Evolutionary conservation across 2,113 vertebrate species (phyloP), one percentile per base, ranked within the genome.

Genomic region (Chionomys nivalis): DNA sequence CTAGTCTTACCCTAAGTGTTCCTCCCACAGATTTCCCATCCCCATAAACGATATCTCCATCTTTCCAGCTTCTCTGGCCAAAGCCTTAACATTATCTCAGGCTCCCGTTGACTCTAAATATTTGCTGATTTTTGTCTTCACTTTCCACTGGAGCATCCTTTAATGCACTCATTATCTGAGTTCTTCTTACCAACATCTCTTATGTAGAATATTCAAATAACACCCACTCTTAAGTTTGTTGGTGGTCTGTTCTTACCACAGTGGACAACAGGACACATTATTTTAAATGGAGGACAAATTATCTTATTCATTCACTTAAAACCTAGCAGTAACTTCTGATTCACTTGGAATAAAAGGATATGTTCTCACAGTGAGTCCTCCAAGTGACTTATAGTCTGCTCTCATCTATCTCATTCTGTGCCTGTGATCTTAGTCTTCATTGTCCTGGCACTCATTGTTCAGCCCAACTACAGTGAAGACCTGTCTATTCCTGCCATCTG

Each of bases 1-100:
- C 33, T 96, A 81, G 86, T 94, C 77, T 66, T 44, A 65, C 58
- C 65, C 65, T 36, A 82, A 86, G 42, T 36, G 47, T 33, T 96
- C 93, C 49, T 94, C 96, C 91, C 93, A 96, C 96, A 75, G 82
- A 77, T 86, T 96, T 96, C 89, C 89, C 97, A 96, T 95, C 89
- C 87, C 58, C 90, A 39, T 61, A 90, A 90, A 95, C 68, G 72
- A 73, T 78, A 66, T 92, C 92, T 73, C 90, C 85, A 65, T 94
- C 47, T 95, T 96, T 94, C 72, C 93, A 91, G 65, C 76, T 87
- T 44, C 61, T 96, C 58, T 23, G 1, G 82, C 93, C 91, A 86
- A 96, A 96, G 86, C 21, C 26, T 14, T 86, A 79, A 14, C 58
- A 28, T 91, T 44, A 88, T 92, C 81, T 70, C 83, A 61, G 23